Base-by-base conservation (phyloP, 2,797 vertebrate species). In the Artibeus lituratus region DNA sequence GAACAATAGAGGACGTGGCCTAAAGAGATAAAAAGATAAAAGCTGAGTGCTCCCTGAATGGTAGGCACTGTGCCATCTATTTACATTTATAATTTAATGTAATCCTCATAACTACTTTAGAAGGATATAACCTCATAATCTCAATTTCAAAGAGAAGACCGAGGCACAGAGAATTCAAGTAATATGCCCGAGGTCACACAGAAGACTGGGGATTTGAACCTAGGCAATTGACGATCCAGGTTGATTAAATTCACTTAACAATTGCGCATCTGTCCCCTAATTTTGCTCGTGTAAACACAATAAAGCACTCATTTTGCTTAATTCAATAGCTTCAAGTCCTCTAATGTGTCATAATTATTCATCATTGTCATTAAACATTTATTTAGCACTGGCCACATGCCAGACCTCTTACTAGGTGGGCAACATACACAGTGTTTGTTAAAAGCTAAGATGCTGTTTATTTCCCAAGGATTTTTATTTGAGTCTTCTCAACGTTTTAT, bases 1-100 rank as follows among this genome's bases (percentile, higher is more conserved):
- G 91, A 91, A 67, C 22, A 87, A 32, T 42, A 83, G 69, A 94
- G 78, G 86, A 94, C 91, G 32, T 87, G 83, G 74, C 69, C 73
- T 85, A 42, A 74, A 90, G 35, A 94, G 81, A 62, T 69, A 78
- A 49, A 35, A 73, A 93, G 59, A 65, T n/a, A 80, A 65, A 29
- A 69, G 65, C 32, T 76, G 14, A 15, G 15, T 77, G 16, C 44
- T 44, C 37, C 5, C 42, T 39, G 11, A 10, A 8, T 49, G 7
- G 37, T 32, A 14, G 53, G 21, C 19, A 39, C 70, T 1, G 1
- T 39, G 44, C n/a, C 65, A 42, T 1, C 3, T 2, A 24, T 12
- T 16, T 37, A 32, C 11, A 1, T 21, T 8, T 69, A 10, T 26
- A 59, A 29, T 51, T 84, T 80, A 57, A 16, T 39, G 32, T 24